Evolutionary conservation across 1,140 invertebrate genomes (phyloP).

Genomic region (Steinernema khuongi): DNA sequence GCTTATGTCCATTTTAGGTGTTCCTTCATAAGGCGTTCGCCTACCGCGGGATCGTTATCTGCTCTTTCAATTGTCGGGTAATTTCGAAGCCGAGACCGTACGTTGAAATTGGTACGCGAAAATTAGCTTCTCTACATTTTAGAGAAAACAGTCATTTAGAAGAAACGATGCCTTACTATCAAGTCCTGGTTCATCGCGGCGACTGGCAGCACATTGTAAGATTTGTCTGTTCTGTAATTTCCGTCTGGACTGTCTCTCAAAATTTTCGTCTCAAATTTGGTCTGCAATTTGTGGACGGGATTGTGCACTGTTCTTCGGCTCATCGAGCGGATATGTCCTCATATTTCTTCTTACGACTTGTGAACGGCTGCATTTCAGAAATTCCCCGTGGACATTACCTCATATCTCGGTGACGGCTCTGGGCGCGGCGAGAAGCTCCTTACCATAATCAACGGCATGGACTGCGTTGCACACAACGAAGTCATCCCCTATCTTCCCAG

Average conservation of each 20-base stretch:
- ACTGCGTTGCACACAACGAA: constrained; percentile 49
- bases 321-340: too few species aligned
- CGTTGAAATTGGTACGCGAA: constrained; percentile 18
- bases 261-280: constrained; percentile 20
- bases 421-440: constrained; percentile 38
- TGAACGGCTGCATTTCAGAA: too few species aligned
- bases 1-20: constrained; percentile 24
- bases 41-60: constrained; percentile 52
- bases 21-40: constrained; percentile 53
- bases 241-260: not conserved
- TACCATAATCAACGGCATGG: constrained; percentile 49
- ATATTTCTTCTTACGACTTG: too few species aligned
- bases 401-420: constrained; percentile 37
- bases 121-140: constrained; percentile 15
- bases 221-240: not conserved
- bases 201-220: constrained; percentile 51
- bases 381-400: constrained; percentile 48
- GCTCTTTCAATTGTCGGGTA: constrained; percentile 39
- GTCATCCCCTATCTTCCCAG: constrained; percentile 41
- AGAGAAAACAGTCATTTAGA: constrained; percentile 21
- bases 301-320: too few species aligned
- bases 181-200: constrained; percentile 48
- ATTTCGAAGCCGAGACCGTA: constrained; percentile 25
- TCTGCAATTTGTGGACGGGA: too few species aligned
- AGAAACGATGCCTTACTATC: constrained; percentile 42